Conservation (phyloP, 1,140 invertebrate genomes). For the Drosophila suzukii region DNA sequence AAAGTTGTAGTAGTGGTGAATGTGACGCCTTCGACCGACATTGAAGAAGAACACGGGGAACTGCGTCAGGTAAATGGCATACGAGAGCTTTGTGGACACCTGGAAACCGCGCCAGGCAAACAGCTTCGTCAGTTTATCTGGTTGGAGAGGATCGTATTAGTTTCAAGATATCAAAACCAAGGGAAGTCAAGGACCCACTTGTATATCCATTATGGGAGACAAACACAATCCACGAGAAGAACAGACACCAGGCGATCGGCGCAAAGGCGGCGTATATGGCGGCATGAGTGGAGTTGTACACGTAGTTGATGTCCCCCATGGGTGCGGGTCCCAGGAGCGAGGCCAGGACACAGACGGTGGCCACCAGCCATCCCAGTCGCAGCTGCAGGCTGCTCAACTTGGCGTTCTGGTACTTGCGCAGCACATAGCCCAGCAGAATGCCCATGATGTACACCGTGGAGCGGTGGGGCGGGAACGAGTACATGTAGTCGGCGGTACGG, state of each 20-base stretch:
- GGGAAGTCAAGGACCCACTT: constrained; percentile 81
- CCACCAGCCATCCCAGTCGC: constrained; percentile 86
- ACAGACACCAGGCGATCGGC: constrained; percentile 89
- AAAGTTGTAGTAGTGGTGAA: constrained; percentile 87
- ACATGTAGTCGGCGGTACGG: constrained; percentile 89
- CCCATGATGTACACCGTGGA: constrained; percentile 90
- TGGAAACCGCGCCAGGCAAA: constrained; percentile 87
- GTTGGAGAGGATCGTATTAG: constrained; percentile 8
- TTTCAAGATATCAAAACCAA: background rate
- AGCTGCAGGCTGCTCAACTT: constrained; percentile 84
- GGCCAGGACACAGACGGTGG: constrained; percentile 85
- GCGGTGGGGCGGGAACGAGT: constrained; percentile 89
- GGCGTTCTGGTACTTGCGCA: constrained; percentile 85
- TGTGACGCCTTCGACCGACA: constrained; percentile 86
- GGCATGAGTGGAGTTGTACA: constrained; percentile 88
- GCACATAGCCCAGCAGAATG: constrained; percentile 87
- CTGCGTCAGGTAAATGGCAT: constrained; percentile 88
- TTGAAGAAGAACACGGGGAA: constrained; percentile 89
- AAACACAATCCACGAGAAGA: constrained; percentile 89
- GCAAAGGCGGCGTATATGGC: constrained; percentile 90
- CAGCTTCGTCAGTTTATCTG: constrained; percentile 85
- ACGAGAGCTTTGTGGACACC: constrained; percentile 87
- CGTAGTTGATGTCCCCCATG: constrained; percentile 88
- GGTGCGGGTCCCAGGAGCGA: constrained; percentile 87
- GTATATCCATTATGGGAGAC: constrained; percentile 87